These are phyloP conservation scores for Mus spretus DNA, from an alignment of 2,797 vertebrate species.

Conservation along the genomic window DNA sequence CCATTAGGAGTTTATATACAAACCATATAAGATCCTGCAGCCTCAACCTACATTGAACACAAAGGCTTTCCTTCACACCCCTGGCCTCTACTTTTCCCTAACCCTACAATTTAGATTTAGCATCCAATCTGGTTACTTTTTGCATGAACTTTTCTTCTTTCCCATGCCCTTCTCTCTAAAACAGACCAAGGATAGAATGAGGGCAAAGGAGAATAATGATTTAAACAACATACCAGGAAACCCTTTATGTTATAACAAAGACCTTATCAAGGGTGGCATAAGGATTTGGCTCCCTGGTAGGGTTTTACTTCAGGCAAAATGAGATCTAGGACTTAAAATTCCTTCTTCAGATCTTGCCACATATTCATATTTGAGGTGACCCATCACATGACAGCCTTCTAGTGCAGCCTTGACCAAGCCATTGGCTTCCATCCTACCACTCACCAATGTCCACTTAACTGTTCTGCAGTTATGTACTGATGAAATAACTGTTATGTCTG, in stretches of 20 bases:
- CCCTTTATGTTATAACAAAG: neutral
- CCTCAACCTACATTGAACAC: neutral
- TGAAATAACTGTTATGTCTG: neutral
- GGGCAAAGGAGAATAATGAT: neutral
- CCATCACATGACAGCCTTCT: neutral
- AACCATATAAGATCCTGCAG: neutral
- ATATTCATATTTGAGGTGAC: neutral
- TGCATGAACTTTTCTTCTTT: neutral
- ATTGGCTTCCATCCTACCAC: neutral
- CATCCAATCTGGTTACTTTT: neutral
- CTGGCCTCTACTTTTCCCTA: neutral
- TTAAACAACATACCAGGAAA: neutral
- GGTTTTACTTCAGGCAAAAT: neutral
- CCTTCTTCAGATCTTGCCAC: neutral
- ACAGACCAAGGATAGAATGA: neutral
- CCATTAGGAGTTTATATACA: neutral
- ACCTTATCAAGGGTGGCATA: neutral
- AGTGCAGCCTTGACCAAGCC: neutral
- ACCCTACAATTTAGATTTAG: neutral
- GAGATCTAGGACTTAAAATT: neutral
- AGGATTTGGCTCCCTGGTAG: neutral
- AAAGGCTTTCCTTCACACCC: neutral
- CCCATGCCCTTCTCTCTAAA: neutral
- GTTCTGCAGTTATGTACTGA: neutral
- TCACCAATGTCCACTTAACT: neutral